Evolutionary conservation across 2,888 invertebrate species (phyloP), one percentile per base, ranked within the genome.

Genomic region (Pachliopta kotzebuea): DNA sequence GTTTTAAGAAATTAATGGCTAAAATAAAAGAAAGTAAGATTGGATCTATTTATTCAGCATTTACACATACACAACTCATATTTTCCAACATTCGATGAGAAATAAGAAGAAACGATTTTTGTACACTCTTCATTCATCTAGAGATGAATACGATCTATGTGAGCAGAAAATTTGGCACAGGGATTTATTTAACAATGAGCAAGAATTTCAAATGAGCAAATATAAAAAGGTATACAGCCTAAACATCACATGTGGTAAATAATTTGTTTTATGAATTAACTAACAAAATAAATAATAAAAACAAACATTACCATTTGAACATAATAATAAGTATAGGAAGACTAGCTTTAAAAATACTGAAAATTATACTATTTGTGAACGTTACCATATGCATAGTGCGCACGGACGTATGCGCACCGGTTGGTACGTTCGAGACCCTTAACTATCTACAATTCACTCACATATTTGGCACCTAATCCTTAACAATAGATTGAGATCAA

Each of bases 91-190:
- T 63, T 67, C 29, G 59, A 62, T 61, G 49, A 54, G 56, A 29
- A 62, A 58, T 20, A 62, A 54, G 63, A 60, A 61, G 61, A 58
- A 61, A 58, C 24, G 42, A 20, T 56, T 52, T 56, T 65, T 67
- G 60, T 62, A 67, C 63, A 61, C 56, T 58, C 42, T 63, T 65
- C 56, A 63, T 29, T 67, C 65, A 72, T 71, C 74, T 70, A 72
- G 70, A 60, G 70, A 73, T 72, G 72, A 60, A 63, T 63, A 66
- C 58, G n/a, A 7, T 3, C 67, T 67, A 23, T 26, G 70, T 78
- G 77, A 78, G 78, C 77, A 76, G 73, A 69, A 70, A 50, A 70
- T 70, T 77, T 78, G 78, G 77, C 77, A 78, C 76, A n/a, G 23
- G 50, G 37, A 20, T 59, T 37, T 20, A 20, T 37, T 66, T 66